Evolutionary conservation across 2,888 invertebrate species (phyloP).

Genomic region (Pharmacophagus antenor): DNA sequence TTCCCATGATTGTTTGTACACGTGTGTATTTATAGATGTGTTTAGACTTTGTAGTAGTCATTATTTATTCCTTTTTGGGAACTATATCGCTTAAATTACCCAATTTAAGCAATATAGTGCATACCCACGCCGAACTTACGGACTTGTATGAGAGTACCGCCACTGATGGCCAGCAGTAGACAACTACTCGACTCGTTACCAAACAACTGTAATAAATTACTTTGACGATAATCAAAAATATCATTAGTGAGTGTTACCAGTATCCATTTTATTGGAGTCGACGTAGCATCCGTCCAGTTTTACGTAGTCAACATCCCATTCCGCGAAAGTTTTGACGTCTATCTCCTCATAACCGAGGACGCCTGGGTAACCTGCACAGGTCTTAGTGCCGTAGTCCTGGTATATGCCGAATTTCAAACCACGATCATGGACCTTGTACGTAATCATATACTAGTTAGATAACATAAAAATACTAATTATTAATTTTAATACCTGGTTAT

Average conservation of each 20-base stretch:
- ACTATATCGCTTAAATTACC: too few species aligned
- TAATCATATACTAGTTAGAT: too few species aligned
- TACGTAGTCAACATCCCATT: constrained; percentile 90
- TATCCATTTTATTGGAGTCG: constrained; percentile 78
- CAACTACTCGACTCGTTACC: neutral
- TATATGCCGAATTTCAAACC: constrained; percentile 91
- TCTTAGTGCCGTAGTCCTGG: constrained; percentile 88
- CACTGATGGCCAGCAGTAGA: too few species aligned
- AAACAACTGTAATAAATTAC: neutral
- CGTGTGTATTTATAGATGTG: too few species aligned
- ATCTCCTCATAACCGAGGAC: constrained; percentile 82
- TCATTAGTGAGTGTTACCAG: constrained; percentile 50
- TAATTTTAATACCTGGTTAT: too few species aligned
- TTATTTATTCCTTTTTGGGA: too few species aligned
- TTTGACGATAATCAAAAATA: neutral
- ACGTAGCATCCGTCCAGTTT: constrained; percentile 91
- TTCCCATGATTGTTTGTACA: too few species aligned
- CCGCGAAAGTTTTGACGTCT: constrained; percentile 88
- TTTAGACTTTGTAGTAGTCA: too few species aligned
- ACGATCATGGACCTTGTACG: constrained; percentile 83
- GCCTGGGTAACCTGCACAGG: constrained; percentile 91
- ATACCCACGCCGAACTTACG: too few species aligned
- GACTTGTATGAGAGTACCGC: too few species aligned
- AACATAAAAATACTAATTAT: too few species aligned
- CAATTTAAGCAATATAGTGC: too few species aligned